phyloP scores from a whole-genome alignment of 2,797 vertebrate species.

The Pyrocephalus nanus region DNA sequence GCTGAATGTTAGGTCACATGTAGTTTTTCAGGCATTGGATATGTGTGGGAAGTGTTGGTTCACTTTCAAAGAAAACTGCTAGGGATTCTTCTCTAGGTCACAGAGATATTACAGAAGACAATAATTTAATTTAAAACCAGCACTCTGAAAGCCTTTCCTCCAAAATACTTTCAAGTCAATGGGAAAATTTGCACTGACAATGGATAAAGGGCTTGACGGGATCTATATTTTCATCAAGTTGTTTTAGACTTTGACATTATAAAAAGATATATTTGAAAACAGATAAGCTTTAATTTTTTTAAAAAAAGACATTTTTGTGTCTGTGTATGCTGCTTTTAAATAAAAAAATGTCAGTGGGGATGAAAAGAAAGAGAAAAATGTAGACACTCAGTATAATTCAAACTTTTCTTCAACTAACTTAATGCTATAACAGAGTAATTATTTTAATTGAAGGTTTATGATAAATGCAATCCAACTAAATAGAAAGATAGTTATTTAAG shows the following conservation, averaged over 20 bases:
- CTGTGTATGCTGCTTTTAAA: background rate
- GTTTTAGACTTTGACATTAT: background rate
- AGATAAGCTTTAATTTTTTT: background rate
- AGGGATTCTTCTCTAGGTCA: background rate
- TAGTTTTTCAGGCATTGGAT: background rate
- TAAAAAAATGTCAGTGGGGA: background rate
- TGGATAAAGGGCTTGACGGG: background rate
- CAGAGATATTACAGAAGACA: background rate
- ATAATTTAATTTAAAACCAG: background rate
- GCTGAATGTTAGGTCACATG: background rate
- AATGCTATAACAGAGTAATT: background rate
- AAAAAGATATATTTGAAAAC: background rate
- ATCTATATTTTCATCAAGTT: background rate
- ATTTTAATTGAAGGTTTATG: background rate
- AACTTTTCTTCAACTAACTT: background rate
- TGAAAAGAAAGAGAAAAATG: background rate
- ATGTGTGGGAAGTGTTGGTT: background rate
- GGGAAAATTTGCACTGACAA: background rate
- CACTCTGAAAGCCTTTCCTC: background rate
- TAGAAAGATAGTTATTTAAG: background rate
- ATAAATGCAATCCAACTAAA: background rate
- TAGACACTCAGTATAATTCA: background rate
- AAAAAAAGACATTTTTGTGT: background rate
- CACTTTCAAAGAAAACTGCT: background rate
- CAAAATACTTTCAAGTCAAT: background rate